phyloP scores from a whole-genome alignment of 2,888 invertebrate species.

The Spisula solida region DNA sequence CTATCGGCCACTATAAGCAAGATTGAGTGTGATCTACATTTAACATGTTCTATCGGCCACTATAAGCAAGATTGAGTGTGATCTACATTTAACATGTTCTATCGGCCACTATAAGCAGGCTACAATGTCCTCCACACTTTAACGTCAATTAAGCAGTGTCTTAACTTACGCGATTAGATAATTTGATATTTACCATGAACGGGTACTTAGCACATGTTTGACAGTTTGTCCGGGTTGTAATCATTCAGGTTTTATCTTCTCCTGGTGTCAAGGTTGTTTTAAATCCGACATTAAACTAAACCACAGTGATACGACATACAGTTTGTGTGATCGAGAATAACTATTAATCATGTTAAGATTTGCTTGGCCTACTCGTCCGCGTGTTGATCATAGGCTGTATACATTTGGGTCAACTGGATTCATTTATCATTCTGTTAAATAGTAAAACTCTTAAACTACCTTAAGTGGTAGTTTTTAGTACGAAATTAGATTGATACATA shows the following conservation, averaged over 20 bases:
- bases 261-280: not conserved
- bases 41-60: too few relatives aligned
- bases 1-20: too few relatives aligned
- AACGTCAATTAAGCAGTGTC: too few relatives aligned
- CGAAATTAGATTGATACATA: not conserved
- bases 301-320: not conserved
- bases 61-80: too few relatives aligned
- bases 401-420: not conserved
- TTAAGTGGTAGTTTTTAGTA: conserved; percentile 16
- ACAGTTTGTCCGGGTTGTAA: not conserved
- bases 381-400: not conserved
- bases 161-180: too few relatives aligned
- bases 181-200: too few relatives aligned
- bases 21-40: too few relatives aligned
- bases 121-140: too few relatives aligned
- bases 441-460: conserved; percentile 19
- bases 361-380: not conserved
- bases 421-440: conserved; percentile 14
- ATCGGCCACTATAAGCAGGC: too few relatives aligned
- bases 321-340: not conserved
- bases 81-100: too few relatives aligned
- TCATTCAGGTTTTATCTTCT: not conserved
- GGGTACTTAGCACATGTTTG: too few relatives aligned
- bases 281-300: not conserved
- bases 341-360: not conserved